These are phyloP conservation scores for Sakesphorus luctuosus DNA, from an alignment of 2,113 vertebrate genomes.

Conservation along the genomic window DNA sequence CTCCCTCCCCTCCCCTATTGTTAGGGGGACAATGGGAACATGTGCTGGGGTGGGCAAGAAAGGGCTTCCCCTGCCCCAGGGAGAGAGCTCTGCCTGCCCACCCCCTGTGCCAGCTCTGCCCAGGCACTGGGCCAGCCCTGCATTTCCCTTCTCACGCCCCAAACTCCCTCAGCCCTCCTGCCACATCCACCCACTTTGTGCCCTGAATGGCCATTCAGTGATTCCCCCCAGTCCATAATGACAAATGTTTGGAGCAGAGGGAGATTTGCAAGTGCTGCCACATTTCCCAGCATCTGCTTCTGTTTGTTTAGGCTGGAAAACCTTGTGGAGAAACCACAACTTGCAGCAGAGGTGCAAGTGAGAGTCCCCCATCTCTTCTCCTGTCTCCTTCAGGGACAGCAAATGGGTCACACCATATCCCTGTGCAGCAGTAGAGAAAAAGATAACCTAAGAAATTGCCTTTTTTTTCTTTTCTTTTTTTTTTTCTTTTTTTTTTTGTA, in stretches of 20 bases:
- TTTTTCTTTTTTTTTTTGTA: neutral
- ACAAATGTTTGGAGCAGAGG: neutral
- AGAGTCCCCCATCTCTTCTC: accelerated
- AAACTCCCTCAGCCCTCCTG: neutral
- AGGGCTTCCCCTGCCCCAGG: neutral
- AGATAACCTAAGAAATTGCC: neutral
- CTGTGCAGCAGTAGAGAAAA: neutral
- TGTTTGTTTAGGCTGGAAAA: neutral
- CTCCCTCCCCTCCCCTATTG: neutral
- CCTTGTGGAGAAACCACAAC: accelerated
- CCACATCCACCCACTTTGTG: accelerated
- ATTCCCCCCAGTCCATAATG: neutral
- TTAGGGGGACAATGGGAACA: neutral
- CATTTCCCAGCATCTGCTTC: neutral
- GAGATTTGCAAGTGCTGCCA: neutral
- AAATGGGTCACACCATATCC: neutral
- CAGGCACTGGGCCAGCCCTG: accelerated
- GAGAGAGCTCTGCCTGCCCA: too few relatives aligned
- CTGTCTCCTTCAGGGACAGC: neutral
- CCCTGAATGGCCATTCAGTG: accelerated
- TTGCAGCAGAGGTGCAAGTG: neutral
- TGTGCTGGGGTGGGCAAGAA: neutral
- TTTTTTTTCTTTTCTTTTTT: neutral
- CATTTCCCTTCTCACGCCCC: too few relatives aligned
- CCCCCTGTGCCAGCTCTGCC: accelerated